Conservation (phyloP, 2,113 vertebrate genomes). For the Arvicanthis niloticus region DNA sequence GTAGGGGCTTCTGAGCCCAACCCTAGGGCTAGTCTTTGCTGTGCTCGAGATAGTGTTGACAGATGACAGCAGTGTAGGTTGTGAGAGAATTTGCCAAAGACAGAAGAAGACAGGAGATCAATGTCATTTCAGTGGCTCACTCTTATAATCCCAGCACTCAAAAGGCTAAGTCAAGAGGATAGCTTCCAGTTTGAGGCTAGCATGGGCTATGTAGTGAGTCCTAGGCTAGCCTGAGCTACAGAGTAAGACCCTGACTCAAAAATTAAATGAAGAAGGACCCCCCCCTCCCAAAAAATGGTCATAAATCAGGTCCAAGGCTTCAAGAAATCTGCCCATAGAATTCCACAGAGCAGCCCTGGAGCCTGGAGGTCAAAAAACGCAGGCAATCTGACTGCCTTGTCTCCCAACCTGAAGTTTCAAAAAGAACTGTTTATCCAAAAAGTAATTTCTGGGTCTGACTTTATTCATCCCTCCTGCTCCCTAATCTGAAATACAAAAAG, state of each 20-base stretch:
- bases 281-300: neutral
- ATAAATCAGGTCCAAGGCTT: neutral
- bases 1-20: neutral
- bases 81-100: neutral
- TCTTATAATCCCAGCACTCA: neutral
- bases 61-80: neutral
- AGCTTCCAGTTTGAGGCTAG: neutral
- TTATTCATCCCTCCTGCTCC: neutral
- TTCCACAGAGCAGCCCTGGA: neutral
- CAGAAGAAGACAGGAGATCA: neutral
- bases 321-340: neutral
- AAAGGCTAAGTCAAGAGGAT: neutral
- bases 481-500: neutral
- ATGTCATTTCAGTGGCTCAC: neutral
- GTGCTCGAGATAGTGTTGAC: neutral
- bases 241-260: neutral
- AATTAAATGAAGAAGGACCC: neutral
- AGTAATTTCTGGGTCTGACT: neutral
- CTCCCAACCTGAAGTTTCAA: neutral
- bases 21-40: neutral
- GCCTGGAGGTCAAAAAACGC: neutral
- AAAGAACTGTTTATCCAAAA: neutral
- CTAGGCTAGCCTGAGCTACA: neutral
- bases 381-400: neutral
- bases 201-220: neutral